These are phyloP conservation scores for Lasioglossum malachurum DNA, from an alignment of 2,888 invertebrate species.

Conservation along the genomic window DNA sequence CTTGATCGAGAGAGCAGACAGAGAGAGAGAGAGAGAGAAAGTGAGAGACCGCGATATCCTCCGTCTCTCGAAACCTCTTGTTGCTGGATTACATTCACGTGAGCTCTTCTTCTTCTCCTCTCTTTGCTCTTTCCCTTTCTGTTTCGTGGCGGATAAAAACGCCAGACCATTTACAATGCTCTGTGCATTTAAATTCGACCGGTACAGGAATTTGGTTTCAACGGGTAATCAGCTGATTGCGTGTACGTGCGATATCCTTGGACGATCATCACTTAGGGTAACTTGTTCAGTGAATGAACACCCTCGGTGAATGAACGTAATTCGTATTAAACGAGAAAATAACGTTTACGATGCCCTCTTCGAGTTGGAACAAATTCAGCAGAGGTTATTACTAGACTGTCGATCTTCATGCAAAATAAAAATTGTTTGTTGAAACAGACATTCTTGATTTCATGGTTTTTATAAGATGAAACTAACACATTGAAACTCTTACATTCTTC, in stretches of 20 bases:
- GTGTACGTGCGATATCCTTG: conserved; percentile 13
- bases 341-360: no score
- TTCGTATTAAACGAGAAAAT: no score
- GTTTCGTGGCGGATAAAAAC: background rate
- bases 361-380: no score
- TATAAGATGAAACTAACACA: no score
- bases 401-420: no score
- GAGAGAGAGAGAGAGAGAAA: conserved; percentile 38
- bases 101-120: conserved; percentile 15
- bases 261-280: background rate
- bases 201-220: conserved; percentile 33
- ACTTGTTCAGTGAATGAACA: background rate
- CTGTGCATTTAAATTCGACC: conserved; percentile 46
- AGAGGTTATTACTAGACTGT: no score
- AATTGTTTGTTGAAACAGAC: no score
- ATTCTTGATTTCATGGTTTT: no score
- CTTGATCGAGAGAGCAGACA: conserved; percentile 57
- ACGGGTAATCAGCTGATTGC: conserved; percentile 55
- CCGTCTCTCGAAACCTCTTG: conserved; percentile 35
- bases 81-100: conserved; percentile 40
- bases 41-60: conserved; percentile 22
- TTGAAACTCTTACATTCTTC: no score
- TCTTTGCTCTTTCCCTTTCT: background rate
- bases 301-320: background rate
- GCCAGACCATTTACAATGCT: conserved; percentile 27